These are phyloP conservation scores for Cyclargus thomasi DNA, from an alignment of 1,140 invertebrate species.

Conservation along the genomic window DNA sequence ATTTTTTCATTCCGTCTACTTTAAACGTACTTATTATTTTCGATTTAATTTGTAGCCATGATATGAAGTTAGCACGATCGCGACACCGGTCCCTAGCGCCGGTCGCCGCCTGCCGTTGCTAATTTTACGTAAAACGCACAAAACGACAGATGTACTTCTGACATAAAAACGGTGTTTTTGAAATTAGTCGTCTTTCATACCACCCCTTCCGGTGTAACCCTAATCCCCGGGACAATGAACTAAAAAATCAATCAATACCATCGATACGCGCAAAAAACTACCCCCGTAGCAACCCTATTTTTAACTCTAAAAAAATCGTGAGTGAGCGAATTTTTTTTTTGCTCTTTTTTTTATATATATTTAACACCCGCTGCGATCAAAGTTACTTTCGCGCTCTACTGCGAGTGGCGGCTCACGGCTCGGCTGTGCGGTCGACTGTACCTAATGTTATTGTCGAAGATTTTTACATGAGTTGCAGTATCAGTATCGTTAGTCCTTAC, in stretches of 20 bases:
- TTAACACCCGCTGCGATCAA: background rate
- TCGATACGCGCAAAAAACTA: conserved; percentile 11
- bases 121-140: conserved; percentile 5
- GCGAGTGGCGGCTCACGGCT: background rate
- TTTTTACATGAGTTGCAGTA: no score
- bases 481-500: no score
- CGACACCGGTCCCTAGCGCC: no score
- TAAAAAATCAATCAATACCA: conserved; percentile 14
- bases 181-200: conserved; percentile 14
- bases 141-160: conserved; percentile 3
- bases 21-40: no score
- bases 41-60: no score
- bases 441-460: background rate
- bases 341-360: conserved; percentile 2
- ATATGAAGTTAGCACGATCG: no score
- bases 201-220: conserved; percentile 14
- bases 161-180: background rate
- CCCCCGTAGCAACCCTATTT: conserved; percentile 7
- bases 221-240: conserved; percentile 5
- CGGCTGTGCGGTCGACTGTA: background rate
- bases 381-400: background rate
- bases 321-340: conserved; percentile 9
- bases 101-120: background rate
- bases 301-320: conserved; percentile 10
- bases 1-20: no score